Evolutionary conservation across 2,113 vertebrate genomes (phyloP), one percentile per base, ranked within the genome.

Genomic region (Cervus canadensis): DNA sequence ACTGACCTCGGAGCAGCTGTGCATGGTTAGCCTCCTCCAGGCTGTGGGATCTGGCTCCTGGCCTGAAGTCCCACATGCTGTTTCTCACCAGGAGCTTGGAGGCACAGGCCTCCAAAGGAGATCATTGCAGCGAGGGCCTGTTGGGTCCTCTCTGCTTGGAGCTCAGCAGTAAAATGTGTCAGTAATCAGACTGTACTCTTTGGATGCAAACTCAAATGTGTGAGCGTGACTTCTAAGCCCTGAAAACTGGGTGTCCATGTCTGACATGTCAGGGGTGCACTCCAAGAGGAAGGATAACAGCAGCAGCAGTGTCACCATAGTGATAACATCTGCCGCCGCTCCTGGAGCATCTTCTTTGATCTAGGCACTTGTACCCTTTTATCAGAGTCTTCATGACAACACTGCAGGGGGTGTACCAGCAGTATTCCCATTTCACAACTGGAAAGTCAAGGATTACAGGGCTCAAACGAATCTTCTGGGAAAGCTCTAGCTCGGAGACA

Each of bases 231-330:
- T 84, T 67, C 67, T 40, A 3, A 21, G 54, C 23, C 23, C 6
- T 28, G 15, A 36, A 67, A 60, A 45, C 88, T 60, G 40, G 54
- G 40, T 33, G 40, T 43, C 36, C 14, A 1, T 0, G 5, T 48
- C 81, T 45, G 40, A 52, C 7, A 12, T 0, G 2, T 3, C 5
- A 12, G 36, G 15, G 28, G 12, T 45, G 25, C 6, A 2, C 19
- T 15, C 3, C 0, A 2, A 64, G 59, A 57, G 36, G 54, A 79
- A 91, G 33, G 33, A 19, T 30, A 26, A 13, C 17, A 15, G 12
- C 25, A 30, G 7, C 5, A 36, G 33, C 17, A 6, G 60, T 0
- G 4, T 45, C 28, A 15, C 14, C 12, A 48, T 3, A 9, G 21
- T 36, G 45, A 9, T 6, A 13, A 17, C 6, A 17, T 33, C 23